Base-by-base conservation (phyloP, 2,113 vertebrate species). In the Pyrgilauda ruficollis region DNA sequence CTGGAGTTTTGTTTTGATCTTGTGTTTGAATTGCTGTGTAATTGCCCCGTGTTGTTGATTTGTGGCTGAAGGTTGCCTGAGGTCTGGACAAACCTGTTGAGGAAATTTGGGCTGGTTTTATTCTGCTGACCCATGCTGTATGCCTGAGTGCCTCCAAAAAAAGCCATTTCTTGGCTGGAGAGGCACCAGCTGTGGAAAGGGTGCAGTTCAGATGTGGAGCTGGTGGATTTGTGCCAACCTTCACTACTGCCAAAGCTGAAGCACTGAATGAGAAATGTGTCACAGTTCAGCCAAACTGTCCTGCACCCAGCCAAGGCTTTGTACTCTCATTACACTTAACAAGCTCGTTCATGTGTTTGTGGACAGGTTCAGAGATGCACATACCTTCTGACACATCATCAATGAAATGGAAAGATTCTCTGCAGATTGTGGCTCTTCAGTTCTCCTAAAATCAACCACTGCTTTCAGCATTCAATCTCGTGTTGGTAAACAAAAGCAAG, bases 1-100 rank as follows among this genome's bases (percentile, higher is more conserved):
- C 37, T 91, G 64, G 69, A 63, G 62, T 76, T 91, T 26, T 11
- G 64, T 78, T 89, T 87, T 94, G 89, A 85, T 93, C 77, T 81
- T 30, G 41, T 27, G 39, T 81, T 88, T 69, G 37, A 70, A 47
- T 64, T 83, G 61, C 55, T 63, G 27, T 63, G 39, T 91, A 67
- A 86, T 66, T 91, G 75, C 67, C 28, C 26, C 47, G 13, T 64
- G 64, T 15, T 83, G 82, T 46, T 74, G 79, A n/a, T 83, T 77
- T 88, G 70, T 43, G 56, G 30, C 44, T 72, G 44, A 92, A 73
- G 31, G 46, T 92, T 90, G 72, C 78, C 43, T 4, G 22, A 47
- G 37, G 68, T 67, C 56, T 92, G 85, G 90, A 78, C 53, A 92
- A 72, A 87, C 68, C 61, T 62, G 66, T 62, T 86, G 41, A 67